Conservation (phyloP, 2,113 vertebrate genomes). For the Hippocampus guttulatus region DNA sequence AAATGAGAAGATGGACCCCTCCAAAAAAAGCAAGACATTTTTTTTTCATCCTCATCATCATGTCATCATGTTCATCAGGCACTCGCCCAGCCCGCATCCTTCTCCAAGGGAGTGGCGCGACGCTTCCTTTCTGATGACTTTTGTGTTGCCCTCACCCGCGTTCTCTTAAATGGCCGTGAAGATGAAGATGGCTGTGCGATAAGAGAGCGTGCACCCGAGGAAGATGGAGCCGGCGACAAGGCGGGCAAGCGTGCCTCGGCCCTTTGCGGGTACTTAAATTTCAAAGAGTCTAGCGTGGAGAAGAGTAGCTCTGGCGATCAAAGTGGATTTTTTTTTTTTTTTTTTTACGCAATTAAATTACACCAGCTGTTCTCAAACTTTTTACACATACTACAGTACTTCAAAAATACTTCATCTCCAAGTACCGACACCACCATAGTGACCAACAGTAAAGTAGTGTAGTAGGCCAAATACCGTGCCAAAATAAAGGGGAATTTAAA, state of each 20-base stretch:
- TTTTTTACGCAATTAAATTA: neutral
- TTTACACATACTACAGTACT: neutral
- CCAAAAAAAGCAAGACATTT: neutral
- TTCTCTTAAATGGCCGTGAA: conserved; percentile 7
- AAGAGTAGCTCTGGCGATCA: neutral
- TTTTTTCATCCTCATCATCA: neutral
- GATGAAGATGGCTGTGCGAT: neutral
- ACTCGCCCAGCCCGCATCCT: neutral
- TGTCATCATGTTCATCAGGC: neutral
- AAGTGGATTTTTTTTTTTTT: neutral
- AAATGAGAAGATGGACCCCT: neutral
- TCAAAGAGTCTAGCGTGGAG: neutral
- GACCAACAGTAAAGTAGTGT: neutral
- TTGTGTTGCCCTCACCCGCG: conserved; percentile 6
- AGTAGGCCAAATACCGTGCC: neutral
- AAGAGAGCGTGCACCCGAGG: neutral
- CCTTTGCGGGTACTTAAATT: conserved; percentile 3
- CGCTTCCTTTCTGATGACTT: neutral
- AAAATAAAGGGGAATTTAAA: neutral
- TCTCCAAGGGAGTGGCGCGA: neutral
- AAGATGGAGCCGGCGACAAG: neutral
- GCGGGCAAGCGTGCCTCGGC: conserved; percentile 1
- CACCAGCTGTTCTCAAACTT: neutral
- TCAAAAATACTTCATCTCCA: neutral
- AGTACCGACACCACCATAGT: neutral